phyloP scores from a whole-genome alignment of 2,797 vertebrate species.

The Vireo griseus region DNA sequence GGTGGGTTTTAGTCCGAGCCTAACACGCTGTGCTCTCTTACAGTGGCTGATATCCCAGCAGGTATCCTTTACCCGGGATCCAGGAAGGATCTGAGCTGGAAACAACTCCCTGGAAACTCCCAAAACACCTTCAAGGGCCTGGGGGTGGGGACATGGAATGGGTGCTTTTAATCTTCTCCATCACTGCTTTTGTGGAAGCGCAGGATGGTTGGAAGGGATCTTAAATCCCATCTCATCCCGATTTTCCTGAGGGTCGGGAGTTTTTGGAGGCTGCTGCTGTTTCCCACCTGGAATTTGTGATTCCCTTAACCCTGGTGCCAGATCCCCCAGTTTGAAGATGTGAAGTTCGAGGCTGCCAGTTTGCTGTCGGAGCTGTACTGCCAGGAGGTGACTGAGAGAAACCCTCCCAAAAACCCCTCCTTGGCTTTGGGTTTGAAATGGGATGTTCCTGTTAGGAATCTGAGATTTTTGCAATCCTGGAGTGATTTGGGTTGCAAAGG shows the following conservation, averaged over 20 bases:
- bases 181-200: accelerated
- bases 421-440: accelerated
- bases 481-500: background rate
- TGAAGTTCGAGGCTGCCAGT: conserved; percentile 98
- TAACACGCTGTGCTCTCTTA: conserved; percentile 58
- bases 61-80: conserved; percentile 75
- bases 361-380: conserved; percentile 96
- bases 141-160: accelerated
- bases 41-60: conserved; percentile 84
- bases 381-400: conserved; percentile 86
- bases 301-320: conserved; percentile 73
- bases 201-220: too few relatives aligned
- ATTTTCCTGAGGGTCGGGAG: accelerated
- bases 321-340: conserved; percentile 96
- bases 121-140: accelerated
- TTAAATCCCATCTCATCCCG: accelerated
- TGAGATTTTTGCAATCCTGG: background rate
- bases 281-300: accelerated
- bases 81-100: accelerated
- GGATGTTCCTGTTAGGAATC: accelerated
- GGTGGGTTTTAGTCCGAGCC: accelerated
- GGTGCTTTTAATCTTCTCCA: accelerated
- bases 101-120: accelerated
- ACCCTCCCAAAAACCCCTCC: background rate
- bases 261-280: accelerated